Percentiles rank a stretch among this genome's conserved stretches.
These are phyloP conservation scores for Gallinago nigripennis DNA, from an alignment of 2,797 vertebrate species.

Conservation along the genomic window DNA sequence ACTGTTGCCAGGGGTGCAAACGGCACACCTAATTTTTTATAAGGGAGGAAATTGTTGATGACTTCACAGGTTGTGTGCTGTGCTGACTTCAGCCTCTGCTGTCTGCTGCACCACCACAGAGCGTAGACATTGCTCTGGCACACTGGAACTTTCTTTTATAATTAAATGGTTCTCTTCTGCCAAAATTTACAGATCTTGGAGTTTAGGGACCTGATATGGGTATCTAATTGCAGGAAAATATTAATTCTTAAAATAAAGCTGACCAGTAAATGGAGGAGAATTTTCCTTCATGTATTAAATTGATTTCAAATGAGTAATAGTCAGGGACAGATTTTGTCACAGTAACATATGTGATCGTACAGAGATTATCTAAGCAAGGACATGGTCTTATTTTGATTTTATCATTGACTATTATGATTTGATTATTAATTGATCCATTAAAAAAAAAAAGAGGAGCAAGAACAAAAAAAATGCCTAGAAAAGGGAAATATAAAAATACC, in stretches of 20 bases:
- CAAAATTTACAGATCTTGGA: background rate
- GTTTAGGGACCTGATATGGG: background rate
- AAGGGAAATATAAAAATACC: background rate
- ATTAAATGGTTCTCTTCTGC: background rate
- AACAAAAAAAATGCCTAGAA: background rate
- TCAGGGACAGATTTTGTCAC: background rate
- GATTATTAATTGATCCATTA: background rate
- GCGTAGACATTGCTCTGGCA: accelerated
- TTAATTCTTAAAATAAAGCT: background rate
- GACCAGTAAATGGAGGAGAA: background rate
- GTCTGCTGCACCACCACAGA: background rate
- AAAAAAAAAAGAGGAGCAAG: background rate
- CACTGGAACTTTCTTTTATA: background rate
- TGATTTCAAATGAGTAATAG: background rate
- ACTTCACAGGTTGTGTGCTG: background rate
- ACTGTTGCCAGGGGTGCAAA: background rate
- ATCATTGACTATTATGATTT: background rate
- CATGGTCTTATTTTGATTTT: background rate
- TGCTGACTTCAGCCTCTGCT: background rate
- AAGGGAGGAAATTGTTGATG: background rate
- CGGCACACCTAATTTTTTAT: background rate
- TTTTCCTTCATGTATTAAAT: background rate
- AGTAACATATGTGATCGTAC: background rate
- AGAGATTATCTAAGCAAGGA: background rate
- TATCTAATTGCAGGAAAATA: background rate